Conservation (phyloP, 2,797 vertebrate genomes). For the Alosa sapidissima region DNA sequence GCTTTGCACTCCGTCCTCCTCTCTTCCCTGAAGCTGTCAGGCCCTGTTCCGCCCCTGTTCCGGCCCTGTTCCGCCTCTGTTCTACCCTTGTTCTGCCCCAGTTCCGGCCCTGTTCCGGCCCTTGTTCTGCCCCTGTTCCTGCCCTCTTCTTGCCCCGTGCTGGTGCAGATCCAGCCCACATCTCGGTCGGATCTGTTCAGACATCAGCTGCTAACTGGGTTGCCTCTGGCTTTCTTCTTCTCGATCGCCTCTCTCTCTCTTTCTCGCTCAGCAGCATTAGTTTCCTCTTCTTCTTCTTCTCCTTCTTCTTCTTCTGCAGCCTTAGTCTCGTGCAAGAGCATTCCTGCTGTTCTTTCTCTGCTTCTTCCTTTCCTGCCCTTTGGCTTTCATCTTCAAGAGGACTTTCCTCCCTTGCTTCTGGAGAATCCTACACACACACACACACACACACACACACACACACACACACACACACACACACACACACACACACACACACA, state of each 20-base stretch:
- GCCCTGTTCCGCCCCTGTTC: background rate
- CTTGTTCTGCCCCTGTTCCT: no score
- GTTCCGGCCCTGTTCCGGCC: no score
- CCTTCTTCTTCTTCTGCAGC: background rate
- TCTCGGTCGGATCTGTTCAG: no score
- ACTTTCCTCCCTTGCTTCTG: background rate
- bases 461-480: constrained; percentile 17
- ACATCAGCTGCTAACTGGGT: background rate
- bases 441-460: constrained; percentile 6
- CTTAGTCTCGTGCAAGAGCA: constrained; percentile 2
- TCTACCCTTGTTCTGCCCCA: background rate
- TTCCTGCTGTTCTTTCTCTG: constrained; percentile 62
- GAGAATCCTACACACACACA: background rate
- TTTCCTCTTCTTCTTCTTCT: background rate
- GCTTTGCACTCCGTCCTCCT: constrained; percentile 2
- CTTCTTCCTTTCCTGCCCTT: constrained; percentile 42
- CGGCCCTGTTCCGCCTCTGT: background rate
- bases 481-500: constrained; percentile 15
- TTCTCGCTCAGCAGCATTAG: background rate
- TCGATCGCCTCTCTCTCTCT: background rate
- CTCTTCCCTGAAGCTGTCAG: background rate
- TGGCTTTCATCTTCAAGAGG: background rate
- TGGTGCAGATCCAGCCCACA: no score
- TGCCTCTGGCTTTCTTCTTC: background rate
- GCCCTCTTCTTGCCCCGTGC: no score